phyloP scores from a whole-genome alignment of 2,113 vertebrate genomes.

The Psammodynastes pulverulentus region DNA sequence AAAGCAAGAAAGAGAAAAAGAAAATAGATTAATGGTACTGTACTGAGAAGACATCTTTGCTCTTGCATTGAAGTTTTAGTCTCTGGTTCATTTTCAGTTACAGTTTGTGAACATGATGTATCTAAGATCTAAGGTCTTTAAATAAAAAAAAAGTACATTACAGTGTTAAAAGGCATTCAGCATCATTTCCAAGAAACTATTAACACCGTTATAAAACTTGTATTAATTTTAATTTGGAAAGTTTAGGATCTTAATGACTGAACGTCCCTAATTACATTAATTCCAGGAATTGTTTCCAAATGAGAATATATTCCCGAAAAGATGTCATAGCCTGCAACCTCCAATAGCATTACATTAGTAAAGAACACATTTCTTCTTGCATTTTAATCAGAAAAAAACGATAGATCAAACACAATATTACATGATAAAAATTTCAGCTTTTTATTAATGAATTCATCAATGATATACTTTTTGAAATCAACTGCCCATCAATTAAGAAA shows the following conservation, averaged over 20 bases:
- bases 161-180: conserved; percentile 40
- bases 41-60: conserved; percentile 77
- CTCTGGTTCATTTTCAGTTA: conserved; percentile 58
- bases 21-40: conserved; percentile 88
- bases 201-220: conserved; percentile 15
- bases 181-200: conserved; percentile 8
- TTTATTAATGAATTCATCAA: not conserved
- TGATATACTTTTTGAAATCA: not conserved
- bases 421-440: not conserved
- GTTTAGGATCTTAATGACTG: not conserved
- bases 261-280: conserved; percentile 31
- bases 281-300: conserved; percentile 24
- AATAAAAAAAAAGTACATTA: conserved; percentile 46
- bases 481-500: not conserved
- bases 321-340: not conserved
- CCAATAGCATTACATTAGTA: not conserved
- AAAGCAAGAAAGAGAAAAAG: conserved; percentile 84
- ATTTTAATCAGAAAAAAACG: not conserved
- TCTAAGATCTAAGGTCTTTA: conserved; percentile 18
- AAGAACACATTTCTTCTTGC: not conserved
- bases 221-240: not conserved
- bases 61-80: conserved; percentile 69
- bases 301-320: not conserved
- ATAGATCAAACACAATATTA: not conserved
- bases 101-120: conserved; percentile 50